Conservation (phyloP, 2,113 vertebrate species). For the human region GRCh38 chr3:168029001-168029500, state of each 20-base stretch:
- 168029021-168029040: background rate
- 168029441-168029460: background rate
- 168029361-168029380: conserved; percentile 26
- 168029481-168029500: background rate
- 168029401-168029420: background rate
- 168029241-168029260: conserved; percentile 87
- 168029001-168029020: background rate
- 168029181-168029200: background rate
- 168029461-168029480: background rate
- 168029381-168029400: background rate
- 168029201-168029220: conserved; percentile 62
- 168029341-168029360: background rate
- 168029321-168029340: background rate
- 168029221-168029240: conserved; percentile 89
- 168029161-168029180: background rate
- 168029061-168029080: background rate
- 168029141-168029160: background rate
- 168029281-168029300: conserved; percentile 88
- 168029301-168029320: conserved; percentile 83
- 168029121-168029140: background rate
- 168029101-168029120: too few species aligned
- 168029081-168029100: background rate
- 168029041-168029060: background rate
- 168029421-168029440: background rate
- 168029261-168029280: conserved; percentile 91